phyloP scores from a whole-genome alignment of 2,888 invertebrate genomes.

The Drosophila siamana region DNA sequence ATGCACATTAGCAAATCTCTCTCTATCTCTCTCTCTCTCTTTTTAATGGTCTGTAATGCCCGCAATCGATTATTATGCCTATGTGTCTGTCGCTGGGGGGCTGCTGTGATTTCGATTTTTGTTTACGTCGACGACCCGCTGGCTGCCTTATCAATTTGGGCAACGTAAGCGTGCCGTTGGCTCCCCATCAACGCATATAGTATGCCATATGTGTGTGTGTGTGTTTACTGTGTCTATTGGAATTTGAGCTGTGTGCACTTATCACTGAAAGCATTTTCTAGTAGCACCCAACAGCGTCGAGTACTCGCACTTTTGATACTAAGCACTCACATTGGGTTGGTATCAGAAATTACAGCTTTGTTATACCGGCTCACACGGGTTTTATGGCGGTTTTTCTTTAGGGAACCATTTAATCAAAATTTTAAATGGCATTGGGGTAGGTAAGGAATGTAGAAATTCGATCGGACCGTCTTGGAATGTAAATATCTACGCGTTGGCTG shows the following conservation, averaged over 20 bases:
- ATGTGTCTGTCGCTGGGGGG: neutral
- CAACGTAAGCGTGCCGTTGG: constrained; percentile 50
- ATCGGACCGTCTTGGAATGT: neutral
- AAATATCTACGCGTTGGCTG: neutral
- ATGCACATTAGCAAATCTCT: constrained; percentile 18
- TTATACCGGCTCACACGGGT: constrained; percentile 1
- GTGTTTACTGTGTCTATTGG: constrained; percentile 27
- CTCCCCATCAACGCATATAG: no score
- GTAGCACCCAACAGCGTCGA: constrained; percentile 26
- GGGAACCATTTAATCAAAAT: neutral
- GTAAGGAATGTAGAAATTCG: constrained; percentile 15
- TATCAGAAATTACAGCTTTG: constrained; percentile 18
- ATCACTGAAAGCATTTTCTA: constrained; percentile 49
- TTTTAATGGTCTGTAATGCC: constrained; percentile 9
- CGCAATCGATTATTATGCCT: neutral
- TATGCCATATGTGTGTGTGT: neutral
- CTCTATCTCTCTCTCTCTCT: constrained; percentile 9
- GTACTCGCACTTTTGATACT: constrained; percentile 5
- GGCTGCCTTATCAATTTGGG: constrained; percentile 49
- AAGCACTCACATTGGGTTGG: neutral
- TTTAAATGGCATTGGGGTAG: constrained; percentile 45
- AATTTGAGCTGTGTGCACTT: constrained; percentile 51
- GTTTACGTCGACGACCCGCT: constrained; percentile 15
- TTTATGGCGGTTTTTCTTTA: neutral
- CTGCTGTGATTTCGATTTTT: constrained; percentile 35